Base-by-base conservation (phyloP, 1,140 invertebrate genomes). In the Hylyphantes graminicola region DNA sequence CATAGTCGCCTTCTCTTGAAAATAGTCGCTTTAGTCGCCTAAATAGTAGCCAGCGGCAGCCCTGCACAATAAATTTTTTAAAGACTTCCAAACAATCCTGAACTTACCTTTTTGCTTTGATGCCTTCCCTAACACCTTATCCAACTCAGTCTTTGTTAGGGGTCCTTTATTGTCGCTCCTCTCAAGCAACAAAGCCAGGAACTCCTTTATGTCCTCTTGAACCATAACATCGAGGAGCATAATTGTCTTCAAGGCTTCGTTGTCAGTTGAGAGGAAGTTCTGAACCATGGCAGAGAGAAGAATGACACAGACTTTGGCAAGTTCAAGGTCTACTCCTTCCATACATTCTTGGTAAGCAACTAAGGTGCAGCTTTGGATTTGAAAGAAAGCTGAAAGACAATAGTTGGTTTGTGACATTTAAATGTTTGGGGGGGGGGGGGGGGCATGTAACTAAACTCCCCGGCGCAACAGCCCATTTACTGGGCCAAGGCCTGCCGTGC, bases 221-320 rank as follows among this genome's bases (percentile, higher is more conserved):
- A 54, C 48, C 17, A 53, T 15, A 7, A 10, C 7, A n/a, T 51
- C 17, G 10, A 76, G 53, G 8, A 64, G 11, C 48, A 50, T 51
- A 51, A 17, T 2, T 51, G 21, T 51, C 9, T 63, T 11, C 0
- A 63, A 12, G 2, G 4, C 0, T 9, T 76, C 35, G 7, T 12
- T 17, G 2, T 53, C 0, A 9, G n/a, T n/a, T 51, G 48, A 53
- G 0, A 76, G 19, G 19, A 63, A 51, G n/a, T 15, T 64, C 17
- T 76, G 74, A 0, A 64, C 59, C 15, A 76, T n/a, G 12, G 74
- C 59, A 19, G 35, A 4, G 21, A 76, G 48, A 3, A 76, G 35
- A n/a, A 76, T 63, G 10, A 76, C 59, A 53, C 57, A 57, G 19
- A 76, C 74, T 61, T 76, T 76, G 7, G 74, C 74, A 0, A 76